phyloP scores from a whole-genome alignment of 2,888 invertebrate genomes.

The Cheilosia vernalis region DNA sequence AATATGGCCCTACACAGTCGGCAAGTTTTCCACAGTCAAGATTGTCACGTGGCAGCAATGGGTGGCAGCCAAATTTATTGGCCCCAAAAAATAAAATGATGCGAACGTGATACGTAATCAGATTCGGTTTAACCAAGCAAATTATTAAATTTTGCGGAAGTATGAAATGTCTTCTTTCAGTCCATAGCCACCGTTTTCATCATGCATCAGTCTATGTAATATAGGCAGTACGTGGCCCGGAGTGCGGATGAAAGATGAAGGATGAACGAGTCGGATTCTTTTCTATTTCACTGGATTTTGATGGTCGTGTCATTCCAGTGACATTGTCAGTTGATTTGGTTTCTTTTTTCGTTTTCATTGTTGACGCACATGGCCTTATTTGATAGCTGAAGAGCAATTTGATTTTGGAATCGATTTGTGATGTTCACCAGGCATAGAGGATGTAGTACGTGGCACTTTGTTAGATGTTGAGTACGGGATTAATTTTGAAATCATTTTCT shows the following conservation, averaged over 20 bases:
- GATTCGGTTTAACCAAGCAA: constrained; percentile 68
- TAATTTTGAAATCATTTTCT: neutral
- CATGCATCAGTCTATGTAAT: constrained; percentile 12
- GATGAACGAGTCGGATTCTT: constrained; percentile 36
- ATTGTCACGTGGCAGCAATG: neutral
- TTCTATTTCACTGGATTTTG: constrained; percentile 25
- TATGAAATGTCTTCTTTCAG: constrained; percentile 64
- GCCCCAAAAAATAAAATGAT: constrained; percentile 63
- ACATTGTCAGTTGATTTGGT: constrained; percentile 18
- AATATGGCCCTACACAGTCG: constrained; percentile 28
- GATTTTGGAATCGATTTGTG: constrained; percentile 53
- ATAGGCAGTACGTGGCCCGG: neutral
- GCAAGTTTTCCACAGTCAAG: neutral
- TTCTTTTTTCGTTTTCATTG: neutral
- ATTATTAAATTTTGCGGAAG: constrained; percentile 70
- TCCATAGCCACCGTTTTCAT: constrained; percentile 20
- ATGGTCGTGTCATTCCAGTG: constrained; percentile 26
- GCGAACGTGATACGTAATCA: constrained; percentile 61
- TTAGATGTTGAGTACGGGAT: neutral
- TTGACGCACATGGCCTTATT: constrained; percentile 18
- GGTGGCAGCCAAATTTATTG: constrained; percentile 57
- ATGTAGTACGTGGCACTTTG: constrained; percentile 37
- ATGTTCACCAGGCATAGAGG: constrained; percentile 40
- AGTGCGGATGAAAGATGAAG: constrained; percentile 30
- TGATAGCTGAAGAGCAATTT: constrained; percentile 59